Evolutionary conservation across 2,888 invertebrate genomes (phyloP).

Genomic region (Noctuana brunneofusca): DNA sequence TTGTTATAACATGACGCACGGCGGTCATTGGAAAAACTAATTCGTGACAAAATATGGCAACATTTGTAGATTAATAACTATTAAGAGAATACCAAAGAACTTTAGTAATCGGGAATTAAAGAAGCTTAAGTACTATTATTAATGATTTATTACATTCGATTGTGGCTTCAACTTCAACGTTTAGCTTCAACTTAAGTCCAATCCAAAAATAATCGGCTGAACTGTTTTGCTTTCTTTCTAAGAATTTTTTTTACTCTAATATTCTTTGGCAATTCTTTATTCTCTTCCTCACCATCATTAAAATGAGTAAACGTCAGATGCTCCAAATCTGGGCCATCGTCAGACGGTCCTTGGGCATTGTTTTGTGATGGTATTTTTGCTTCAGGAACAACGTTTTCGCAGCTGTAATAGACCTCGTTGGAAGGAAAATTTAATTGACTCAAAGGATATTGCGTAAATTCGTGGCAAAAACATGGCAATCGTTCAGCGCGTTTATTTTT

Average conservation of each 20-base stretch:
- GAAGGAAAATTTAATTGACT: not conserved
- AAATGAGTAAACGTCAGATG: conserved; percentile 29
- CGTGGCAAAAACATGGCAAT: conserved; percentile 61
- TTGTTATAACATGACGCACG: too few relatives aligned
- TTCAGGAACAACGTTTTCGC: conserved; percentile 42
- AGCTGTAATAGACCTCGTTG: conserved; percentile 50
- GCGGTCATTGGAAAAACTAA: too few relatives aligned
- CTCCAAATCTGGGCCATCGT: not conserved
- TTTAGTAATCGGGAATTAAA: too few relatives aligned
- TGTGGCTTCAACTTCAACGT: too few relatives aligned
- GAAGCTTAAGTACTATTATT: not conserved
- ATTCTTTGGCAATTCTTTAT: not conserved
- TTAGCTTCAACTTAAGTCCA: conserved; percentile 43
- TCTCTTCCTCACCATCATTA: conserved; percentile 26
- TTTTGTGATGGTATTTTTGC: not conserved
- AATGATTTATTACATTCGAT: conserved; percentile 4
- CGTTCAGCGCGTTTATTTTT: conserved; percentile 50
- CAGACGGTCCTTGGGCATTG: not conserved
- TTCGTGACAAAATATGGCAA: too few relatives aligned
- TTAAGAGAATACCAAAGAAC: too few relatives aligned
- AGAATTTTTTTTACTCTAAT: conserved; percentile 40
- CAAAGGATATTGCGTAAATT: conserved; percentile 23
- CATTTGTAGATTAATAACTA: too few relatives aligned
- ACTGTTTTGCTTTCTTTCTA: conserved; percentile 56
- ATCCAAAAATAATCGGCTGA: conserved; percentile 54